Evolutionary conservation across 2,797 vertebrate species (phyloP).

Genomic region (Chrysocyon brachyurus): DNA sequence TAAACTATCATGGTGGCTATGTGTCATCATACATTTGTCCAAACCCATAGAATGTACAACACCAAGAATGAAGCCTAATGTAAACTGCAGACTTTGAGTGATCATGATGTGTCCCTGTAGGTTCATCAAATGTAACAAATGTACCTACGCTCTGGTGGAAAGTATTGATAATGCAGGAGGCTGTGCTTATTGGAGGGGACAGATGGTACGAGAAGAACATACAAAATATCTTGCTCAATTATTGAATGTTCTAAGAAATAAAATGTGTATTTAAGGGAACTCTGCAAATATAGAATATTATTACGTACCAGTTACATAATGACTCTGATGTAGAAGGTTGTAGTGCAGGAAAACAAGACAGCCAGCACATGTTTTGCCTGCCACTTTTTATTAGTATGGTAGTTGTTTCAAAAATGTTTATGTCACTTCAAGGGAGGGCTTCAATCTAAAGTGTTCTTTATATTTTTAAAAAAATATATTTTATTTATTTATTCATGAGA

Average conservation of each 20-base stretch:
- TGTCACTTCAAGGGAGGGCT: not conserved
- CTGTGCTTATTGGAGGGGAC: not conserved
- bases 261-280: not conserved
- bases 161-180: not conserved
- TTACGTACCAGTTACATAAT: not conserved
- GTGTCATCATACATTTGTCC: not conserved
- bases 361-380: not conserved
- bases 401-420: not conserved
- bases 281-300: not conserved
- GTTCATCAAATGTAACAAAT: not conserved
- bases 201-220: not conserved
- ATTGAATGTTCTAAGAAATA: not conserved
- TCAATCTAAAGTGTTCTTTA: not conserved
- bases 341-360: not conserved
- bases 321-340: not conserved
- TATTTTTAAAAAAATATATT: too few species aligned
- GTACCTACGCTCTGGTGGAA: not conserved
- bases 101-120: not conserved
- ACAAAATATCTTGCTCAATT: not conserved
- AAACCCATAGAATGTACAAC: not conserved
- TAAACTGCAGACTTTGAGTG: not conserved
- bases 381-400: slow-evolving; percentile 33
- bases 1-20: not conserved
- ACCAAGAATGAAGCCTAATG: not conserved
- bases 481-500: too few species aligned